Evolutionary conservation across 2,888 invertebrate species (phyloP).

Genomic region (Diplolepis rosae): DNA sequence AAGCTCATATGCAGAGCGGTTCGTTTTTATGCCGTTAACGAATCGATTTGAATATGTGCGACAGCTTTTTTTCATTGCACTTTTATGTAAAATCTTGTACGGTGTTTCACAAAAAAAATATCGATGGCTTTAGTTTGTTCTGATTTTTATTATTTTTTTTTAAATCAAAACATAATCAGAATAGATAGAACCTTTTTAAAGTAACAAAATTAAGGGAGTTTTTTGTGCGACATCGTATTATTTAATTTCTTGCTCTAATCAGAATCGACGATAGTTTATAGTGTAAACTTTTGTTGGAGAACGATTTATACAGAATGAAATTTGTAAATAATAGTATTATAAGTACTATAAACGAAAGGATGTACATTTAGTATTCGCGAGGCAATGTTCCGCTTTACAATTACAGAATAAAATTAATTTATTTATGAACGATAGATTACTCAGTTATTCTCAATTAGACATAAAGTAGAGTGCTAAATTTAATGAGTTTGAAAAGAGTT

Average conservation of each 20-base stretch:
- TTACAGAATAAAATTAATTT: conserved; percentile 23
- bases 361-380: conserved; percentile 10
- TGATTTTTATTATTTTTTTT: conserved; percentile 23
- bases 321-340: conserved; percentile 25
- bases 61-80: conserved; percentile 44
- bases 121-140: conserved; percentile 6
- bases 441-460: conserved; percentile 20
- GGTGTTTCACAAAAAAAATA: neutral
- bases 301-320: neutral
- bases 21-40: conserved; percentile 39
- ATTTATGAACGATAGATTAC: conserved; percentile 17
- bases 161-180: neutral
- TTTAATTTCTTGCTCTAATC: neutral
- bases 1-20: conserved; percentile 55
- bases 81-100: conserved; percentile 15
- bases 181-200: neutral
- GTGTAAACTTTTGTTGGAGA: neutral
- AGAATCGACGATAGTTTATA: conserved; percentile 12
- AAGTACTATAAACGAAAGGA: conserved; percentile 20
- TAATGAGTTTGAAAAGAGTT: neutral
- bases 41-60: conserved; percentile 57
- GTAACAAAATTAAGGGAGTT: neutral
- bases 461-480: neutral
- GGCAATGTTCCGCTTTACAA: neutral
- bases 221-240: neutral